phyloP scores from a whole-genome alignment of 2,888 invertebrate genomes.

The Lydus trimaculatus region DNA sequence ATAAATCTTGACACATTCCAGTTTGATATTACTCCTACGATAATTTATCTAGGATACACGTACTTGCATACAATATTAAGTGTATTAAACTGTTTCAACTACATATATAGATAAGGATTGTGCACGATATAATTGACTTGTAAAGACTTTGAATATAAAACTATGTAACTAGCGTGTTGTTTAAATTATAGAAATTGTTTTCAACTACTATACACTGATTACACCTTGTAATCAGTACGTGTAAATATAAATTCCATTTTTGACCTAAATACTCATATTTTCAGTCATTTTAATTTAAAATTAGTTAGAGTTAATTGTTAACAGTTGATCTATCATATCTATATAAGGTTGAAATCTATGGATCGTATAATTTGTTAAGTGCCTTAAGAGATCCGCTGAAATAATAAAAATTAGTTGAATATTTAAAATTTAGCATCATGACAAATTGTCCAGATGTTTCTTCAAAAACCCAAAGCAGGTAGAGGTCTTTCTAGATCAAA shows the following conservation, averaged over 20 bases:
- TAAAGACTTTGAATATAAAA: conserved; percentile 1
- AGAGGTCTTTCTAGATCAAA: no score
- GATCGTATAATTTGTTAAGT: no score
- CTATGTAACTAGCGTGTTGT: not conserved
- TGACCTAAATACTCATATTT: not conserved
- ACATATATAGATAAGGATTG: not conserved
- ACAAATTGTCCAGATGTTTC: no score
- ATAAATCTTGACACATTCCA: not conserved
- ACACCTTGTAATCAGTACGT: not conserved
- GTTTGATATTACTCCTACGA: not conserved
- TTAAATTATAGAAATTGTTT: conserved; percentile 1
- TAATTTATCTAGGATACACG: not conserved
- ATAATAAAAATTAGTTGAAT: no score
- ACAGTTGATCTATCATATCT: no score
- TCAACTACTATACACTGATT: not conserved
- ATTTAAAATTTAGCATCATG: no score
- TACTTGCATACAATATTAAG: not conserved
- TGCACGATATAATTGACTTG: conserved; percentile 4
- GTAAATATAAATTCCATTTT: not conserved
- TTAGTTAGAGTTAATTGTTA: no score
- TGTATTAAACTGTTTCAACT: not conserved
- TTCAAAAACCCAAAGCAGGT: no score
- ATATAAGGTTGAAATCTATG: no score
- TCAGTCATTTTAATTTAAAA: not conserved
- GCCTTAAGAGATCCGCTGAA: no score